A percentile compares a stretch with the other conserved stretches of the same genome.
phyloP scores from a whole-genome alignment of 2,797 vertebrate species.

The Megalops cyprinoides region DNA sequence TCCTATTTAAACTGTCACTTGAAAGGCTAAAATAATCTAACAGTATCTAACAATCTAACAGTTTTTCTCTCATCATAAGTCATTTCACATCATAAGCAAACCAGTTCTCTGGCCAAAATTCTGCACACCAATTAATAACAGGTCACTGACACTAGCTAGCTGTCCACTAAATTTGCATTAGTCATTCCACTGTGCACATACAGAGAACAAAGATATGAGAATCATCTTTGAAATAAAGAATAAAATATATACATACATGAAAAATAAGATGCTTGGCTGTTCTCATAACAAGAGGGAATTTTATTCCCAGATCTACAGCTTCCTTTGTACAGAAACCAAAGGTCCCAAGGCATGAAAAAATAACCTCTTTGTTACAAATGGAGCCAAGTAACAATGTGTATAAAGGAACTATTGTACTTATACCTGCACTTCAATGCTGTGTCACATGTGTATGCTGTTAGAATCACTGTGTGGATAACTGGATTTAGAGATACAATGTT shows the following conservation, averaged over 20 bases:
- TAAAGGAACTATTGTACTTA: neutral
- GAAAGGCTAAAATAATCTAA: neutral
- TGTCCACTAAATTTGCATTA: neutral
- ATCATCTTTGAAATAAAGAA: neutral
- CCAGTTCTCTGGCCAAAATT: neutral
- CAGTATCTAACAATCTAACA: no score
- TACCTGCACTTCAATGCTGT: no score
- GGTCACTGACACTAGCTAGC: neutral
- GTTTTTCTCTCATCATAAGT: neutral
- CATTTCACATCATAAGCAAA: neutral
- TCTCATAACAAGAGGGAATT: neutral
- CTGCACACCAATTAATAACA: neutral
- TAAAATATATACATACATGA: no score
- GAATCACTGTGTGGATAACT: no score
- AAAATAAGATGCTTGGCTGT: neutral
- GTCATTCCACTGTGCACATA: neutral
- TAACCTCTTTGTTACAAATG: neutral
- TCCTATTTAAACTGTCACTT: neutral
- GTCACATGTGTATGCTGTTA: no score
- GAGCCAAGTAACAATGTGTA: neutral
- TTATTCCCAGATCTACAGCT: neutral
- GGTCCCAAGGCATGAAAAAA: conserved; percentile 1
- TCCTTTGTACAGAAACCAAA: neutral
- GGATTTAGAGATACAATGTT: no score
- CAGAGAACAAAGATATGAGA: neutral